Conservation (phyloP, 2,113 vertebrate genomes). For the Alethe diademata region DNA sequence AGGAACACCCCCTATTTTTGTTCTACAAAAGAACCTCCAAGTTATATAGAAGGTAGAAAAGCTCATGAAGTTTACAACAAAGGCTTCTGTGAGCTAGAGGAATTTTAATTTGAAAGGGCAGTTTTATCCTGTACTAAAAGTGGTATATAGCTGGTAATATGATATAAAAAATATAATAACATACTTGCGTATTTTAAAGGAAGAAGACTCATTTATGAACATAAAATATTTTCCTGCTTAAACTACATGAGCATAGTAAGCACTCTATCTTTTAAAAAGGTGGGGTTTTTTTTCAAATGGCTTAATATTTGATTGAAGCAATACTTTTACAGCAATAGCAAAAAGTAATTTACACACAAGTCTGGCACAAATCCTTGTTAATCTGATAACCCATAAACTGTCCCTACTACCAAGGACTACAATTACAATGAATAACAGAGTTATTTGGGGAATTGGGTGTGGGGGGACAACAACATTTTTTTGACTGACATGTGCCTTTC, state of each 20-base stretch:
- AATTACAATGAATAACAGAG: constrained; percentile 50
- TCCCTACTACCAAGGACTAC: neutral
- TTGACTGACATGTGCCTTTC: constrained; percentile 33
- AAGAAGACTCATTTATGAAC: neutral
- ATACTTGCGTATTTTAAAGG: neutral
- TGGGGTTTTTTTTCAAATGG: neutral
- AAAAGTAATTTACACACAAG: constrained; percentile 7
- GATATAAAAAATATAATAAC: neutral
- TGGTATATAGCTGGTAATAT: neutral
- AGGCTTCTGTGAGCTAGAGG: neutral
- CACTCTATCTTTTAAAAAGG: neutral
- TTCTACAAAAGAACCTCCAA: neutral
- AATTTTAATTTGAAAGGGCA: neutral
- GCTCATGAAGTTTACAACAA: neutral
- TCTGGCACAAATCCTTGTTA: constrained; percentile 3
- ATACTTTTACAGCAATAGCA: neutral
- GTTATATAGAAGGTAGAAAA: neutral
- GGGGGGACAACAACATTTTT: neutral
- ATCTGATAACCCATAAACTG: constrained; percentile 38
- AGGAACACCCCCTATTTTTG: neutral
- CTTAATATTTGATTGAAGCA: neutral
- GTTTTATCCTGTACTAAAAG: neutral
- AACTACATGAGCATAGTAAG: neutral
- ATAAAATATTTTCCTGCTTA: neutral
- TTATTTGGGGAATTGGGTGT: neutral